Conservation (phyloP, 1,140 invertebrate genomes). For the Orchesella cincta region DNA sequence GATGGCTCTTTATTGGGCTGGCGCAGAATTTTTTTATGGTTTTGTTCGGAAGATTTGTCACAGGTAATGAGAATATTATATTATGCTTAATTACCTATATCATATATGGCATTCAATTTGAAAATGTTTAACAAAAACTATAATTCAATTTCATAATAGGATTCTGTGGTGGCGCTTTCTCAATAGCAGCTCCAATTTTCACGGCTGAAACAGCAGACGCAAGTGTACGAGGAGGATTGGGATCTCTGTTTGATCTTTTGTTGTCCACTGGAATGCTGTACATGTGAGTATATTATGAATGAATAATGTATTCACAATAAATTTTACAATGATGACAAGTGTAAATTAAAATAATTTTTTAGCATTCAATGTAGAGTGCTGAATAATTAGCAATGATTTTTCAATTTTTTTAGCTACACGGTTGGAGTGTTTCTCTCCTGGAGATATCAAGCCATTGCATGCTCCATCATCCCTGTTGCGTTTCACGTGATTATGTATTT, state of each 20-base stretch:
- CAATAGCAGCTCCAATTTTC: conserved; percentile 67
- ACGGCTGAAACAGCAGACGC: conserved; percentile 69
- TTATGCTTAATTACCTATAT: neutral
- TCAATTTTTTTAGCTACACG: conserved; percentile 29
- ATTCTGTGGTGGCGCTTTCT: conserved; percentile 61
- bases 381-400: conserved; percentile 3
- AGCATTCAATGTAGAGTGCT: neutral
- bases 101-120: neutral
- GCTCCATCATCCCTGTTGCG: conserved; percentile 61
- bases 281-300: conserved; percentile 62
- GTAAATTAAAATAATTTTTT: conserved; percentile 40
- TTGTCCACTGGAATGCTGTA: conserved; percentile 73
- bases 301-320: conserved; percentile 51
- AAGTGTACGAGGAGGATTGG: conserved; percentile 74
- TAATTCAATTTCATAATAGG: conserved; percentile 4
- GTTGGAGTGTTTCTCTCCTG: conserved; percentile 50
- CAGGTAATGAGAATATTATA: conserved; percentile 37
- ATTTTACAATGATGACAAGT: conserved; percentile 25
- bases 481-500: conserved; percentile 67
- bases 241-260: conserved; percentile 77
- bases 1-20: conserved; percentile 47
- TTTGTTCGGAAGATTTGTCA: conserved; percentile 44
- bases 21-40: conserved; percentile 41
- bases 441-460: conserved; percentile 50
- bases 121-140: neutral